phyloP scores from a whole-genome alignment of 2,797 vertebrate genomes.

The Danionella dracula region DNA sequence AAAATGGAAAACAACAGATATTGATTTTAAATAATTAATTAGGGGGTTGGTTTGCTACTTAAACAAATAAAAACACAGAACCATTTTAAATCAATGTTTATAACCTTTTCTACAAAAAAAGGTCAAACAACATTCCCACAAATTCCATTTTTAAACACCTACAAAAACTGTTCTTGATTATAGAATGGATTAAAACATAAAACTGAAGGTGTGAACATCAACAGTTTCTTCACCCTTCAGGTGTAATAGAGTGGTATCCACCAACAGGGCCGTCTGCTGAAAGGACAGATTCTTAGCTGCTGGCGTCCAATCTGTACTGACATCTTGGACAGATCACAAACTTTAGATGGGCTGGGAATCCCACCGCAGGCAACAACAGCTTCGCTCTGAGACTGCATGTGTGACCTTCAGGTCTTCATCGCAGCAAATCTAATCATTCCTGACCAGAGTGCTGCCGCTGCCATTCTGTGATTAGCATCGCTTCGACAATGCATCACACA shows the following conservation, averaged over 20 bases:
- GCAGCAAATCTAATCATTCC: conserved; percentile 64
- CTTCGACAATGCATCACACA: conserved; percentile 32
- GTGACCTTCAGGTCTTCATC: conserved; percentile 62
- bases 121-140: no score
- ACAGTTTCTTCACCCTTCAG: not conserved
- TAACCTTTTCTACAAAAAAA: no score
- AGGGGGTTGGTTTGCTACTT: no score
- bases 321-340: conserved; percentile 24
- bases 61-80: no score
- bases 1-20: no score
- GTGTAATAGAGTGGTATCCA: conserved; percentile 5
- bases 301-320: conserved; percentile 19
- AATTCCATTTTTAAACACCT: no score
- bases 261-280: conserved; percentile 31
- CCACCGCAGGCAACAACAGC: conserved; percentile 22
- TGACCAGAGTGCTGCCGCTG: conserved; percentile 67
- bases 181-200: no score
- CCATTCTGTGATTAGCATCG: conserved; percentile 55
- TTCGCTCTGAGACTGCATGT: conserved; percentile 4
- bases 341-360: conserved; percentile 28
- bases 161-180: no score
- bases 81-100: no score
- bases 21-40: no score
- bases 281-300: conserved; percentile 27
- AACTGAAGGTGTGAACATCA: not conserved